Percentiles rank a stretch among this genome's conserved stretches.
Conservation (phyloP, 1,140 invertebrate genomes). For the Drosophila pectinifera region DNA sequence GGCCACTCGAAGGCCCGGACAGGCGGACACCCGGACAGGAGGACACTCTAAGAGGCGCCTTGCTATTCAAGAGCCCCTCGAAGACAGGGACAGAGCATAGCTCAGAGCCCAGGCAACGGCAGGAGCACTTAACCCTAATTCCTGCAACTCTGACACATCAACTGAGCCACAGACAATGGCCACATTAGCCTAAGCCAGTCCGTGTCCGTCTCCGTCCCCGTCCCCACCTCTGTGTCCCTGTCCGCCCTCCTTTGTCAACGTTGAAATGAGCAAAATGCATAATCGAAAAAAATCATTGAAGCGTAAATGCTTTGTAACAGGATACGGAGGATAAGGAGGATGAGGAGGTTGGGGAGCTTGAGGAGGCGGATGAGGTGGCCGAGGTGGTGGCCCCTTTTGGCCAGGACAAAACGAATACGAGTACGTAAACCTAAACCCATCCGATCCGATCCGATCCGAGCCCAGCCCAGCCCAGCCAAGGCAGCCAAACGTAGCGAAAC, state of each 20-base stretch:
- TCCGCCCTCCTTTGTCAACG: conserved; percentile 63
- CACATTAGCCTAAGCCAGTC: conserved; percentile 66
- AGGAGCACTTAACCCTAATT: conserved; percentile 71
- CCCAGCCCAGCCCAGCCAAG: conserved; percentile 21
- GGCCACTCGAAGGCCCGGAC: conserved; percentile 19
- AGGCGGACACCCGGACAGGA: conserved; percentile 1
- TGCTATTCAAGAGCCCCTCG: conserved; percentile 4
- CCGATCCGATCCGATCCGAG: conserved; percentile 9
- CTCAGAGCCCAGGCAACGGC: conserved; percentile 8
- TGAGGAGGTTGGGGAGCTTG: no score
- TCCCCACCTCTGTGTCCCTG: not conserved
- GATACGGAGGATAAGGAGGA: conserved; percentile 44
- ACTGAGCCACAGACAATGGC: conserved; percentile 51
- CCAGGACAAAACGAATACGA: conserved; percentile 3
- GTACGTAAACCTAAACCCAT: conserved; percentile 4
- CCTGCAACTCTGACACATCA: conserved; percentile 56
- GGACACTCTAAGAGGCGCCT: no score
- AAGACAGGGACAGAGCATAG: conserved; percentile 20
- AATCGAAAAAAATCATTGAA: conserved; percentile 80
- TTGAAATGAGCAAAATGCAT: conserved; percentile 79
- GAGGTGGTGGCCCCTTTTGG: not conserved
- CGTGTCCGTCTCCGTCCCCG: not conserved
- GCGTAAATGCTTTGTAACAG: conserved; percentile 80
- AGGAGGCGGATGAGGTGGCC: no score
- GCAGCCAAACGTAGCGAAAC: conserved; percentile 38